Conservation (phyloP, 2,113 vertebrate species). For the Protobothrops flavoviridis region DNA sequence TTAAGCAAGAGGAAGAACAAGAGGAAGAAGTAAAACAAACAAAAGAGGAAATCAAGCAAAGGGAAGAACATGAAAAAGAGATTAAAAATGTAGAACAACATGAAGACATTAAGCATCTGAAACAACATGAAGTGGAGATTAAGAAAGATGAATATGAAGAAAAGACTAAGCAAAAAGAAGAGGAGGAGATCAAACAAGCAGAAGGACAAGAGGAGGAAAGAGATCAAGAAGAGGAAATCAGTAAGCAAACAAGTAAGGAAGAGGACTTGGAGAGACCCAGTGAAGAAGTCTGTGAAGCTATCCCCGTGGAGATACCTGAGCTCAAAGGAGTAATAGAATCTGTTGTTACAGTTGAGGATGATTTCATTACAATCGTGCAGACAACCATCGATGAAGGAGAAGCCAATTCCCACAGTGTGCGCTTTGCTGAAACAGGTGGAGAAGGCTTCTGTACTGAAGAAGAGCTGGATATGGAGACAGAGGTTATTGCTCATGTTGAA, state of each 20-base stretch:
- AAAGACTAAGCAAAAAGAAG: slow-evolving; percentile 53
- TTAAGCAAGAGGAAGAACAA: not conserved
- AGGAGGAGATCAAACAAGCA: slow-evolving; percentile 65
- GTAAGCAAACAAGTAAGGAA: slow-evolving; percentile 56
- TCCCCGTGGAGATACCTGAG: slow-evolving; percentile 63
- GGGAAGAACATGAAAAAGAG: not conserved
- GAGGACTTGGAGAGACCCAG: slow-evolving; percentile 40
- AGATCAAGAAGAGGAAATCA: slow-evolving; percentile 57
- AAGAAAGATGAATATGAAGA: slow-evolving; percentile 37
- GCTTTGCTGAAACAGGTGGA: slow-evolving; percentile 82
- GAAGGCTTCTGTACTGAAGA: slow-evolving; percentile 67
- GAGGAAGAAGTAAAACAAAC: slow-evolving; percentile 32
- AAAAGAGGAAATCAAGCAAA: slow-evolving; percentile 4
- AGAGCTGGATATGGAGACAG: slow-evolving; percentile 56
- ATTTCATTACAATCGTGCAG: slow-evolving; percentile 97
- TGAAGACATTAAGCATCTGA: not conserved
- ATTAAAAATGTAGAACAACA: not conserved
- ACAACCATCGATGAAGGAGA: slow-evolving; percentile 91
- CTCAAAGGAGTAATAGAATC: slow-evolving; percentile 89
- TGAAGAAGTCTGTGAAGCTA: slow-evolving; percentile 43
- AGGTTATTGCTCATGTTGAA: slow-evolving; percentile 74
- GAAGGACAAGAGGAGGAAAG: slow-evolving; percentile 59
- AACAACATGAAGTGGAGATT: not conserved
- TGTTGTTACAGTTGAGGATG: slow-evolving; percentile 94
- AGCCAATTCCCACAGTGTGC: slow-evolving; percentile 86